Base-by-base conservation (phyloP, 2,113 vertebrate species). In the Gobio gobio region DNA sequence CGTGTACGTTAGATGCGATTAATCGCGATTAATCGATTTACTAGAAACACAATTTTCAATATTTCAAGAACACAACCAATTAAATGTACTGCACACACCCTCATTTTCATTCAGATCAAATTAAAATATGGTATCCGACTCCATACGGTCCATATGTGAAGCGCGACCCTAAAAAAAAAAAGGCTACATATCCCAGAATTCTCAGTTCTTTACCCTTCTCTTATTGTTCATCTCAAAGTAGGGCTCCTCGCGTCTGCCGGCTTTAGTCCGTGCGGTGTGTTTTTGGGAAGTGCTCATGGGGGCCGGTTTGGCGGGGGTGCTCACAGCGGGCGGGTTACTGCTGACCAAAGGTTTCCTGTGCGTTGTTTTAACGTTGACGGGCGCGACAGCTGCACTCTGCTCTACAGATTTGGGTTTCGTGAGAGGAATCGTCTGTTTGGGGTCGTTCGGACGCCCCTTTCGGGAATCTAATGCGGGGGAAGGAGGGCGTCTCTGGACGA, bases 191-290 rank as follows among this genome's bases (percentile, higher is more conserved):
- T 82, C 24, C 68, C 33, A 40, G 36, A 59, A 78, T 20, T 1
- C 49, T 90, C 59, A 91, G 20, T 87, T 91, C 86, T 87, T 93
- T 77, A 84, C 90, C 78, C 95, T 95, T 92, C 96, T 96, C 89
- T 92, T 96, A 33, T 92, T 93, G 54, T 93, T 97, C 96, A 98
- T 97, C 90, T 97, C 96, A 88, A 97, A 98, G 86, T 98, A 98
- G 79, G 95, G 91, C 63, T 96, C 95, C 77, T 94, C 96, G 0
- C 91, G 93, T 79, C 94, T 96, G 22, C 36, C 4, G 74, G 90
- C 88, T 76, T 86, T 90, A 24, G 56, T 64, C 29, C 58, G 7
- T 20, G 74, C 16, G 1, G 86, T 85, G 0, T 63, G 58, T 81
- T 91, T 90, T 0, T 14, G 72, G 0, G 64, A 51, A 29, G 45